These are phyloP conservation scores for Nanorana parkeri DNA, from an alignment of 2,113 vertebrate species.

Conservation along the genomic window DNA sequence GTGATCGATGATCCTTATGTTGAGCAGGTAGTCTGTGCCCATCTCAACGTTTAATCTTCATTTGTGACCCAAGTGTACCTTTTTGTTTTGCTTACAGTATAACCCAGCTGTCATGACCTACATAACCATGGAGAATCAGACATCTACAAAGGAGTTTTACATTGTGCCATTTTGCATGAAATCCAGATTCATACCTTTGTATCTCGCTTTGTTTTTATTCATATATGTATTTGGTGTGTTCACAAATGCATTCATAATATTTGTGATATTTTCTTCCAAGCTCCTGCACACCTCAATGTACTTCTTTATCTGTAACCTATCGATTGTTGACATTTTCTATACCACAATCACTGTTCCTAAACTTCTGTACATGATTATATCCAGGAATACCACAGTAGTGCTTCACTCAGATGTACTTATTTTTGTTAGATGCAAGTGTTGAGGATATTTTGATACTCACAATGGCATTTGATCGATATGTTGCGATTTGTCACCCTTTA, in stretches of 20 bases:
- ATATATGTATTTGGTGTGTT: conserved; percentile 15
- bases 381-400: conserved; percentile 59
- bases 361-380: conserved; percentile 61
- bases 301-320: conserved; percentile 64
- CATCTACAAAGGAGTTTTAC: background rate
- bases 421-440: conserved; percentile 62
- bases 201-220: background rate
- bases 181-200: background rate
- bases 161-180: conserved; percentile 18
- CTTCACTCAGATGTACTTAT: conserved; percentile 66
- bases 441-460: conserved; percentile 63
- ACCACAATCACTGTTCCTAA: conserved; percentile 61
- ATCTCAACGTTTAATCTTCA: too few species aligned
- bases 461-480: conserved; percentile 61
- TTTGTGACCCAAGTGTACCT: too few species aligned
- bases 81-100: too few species aligned
- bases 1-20: too few species aligned
- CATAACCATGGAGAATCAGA: conserved; percentile 38
- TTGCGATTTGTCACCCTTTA: conserved; percentile 62
- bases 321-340: conserved; percentile 60
- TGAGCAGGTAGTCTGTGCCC: too few species aligned
- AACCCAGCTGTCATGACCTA: background rate
- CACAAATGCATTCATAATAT: conserved; percentile 12
- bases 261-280: background rate
- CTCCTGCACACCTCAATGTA: conserved; percentile 64